Percentiles rank a stretch among this genome's conserved stretches.
Evolutionary conservation across 2,113 vertebrate species (phyloP).

Genomic region (Muscicapa adusta): DNA sequence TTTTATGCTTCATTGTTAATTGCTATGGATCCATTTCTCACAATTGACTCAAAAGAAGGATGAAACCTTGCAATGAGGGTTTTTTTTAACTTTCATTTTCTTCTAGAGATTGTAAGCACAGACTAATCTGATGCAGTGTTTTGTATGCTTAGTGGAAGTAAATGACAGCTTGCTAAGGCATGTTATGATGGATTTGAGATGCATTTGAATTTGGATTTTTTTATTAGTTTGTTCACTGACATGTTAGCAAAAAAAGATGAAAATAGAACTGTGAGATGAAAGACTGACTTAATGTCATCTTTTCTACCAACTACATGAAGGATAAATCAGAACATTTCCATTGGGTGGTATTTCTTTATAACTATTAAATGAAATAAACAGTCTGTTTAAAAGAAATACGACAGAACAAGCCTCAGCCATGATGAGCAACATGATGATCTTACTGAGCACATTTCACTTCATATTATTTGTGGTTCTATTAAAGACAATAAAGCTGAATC

Average conservation of each 20-base stretch:
- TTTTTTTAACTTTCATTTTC: background rate
- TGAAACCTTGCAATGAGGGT: background rate
- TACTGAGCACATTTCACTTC: background rate
- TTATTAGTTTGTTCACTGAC: background rate
- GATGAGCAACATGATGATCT: background rate
- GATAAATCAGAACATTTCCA: slow-evolving; percentile 8
- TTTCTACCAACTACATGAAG: background rate
- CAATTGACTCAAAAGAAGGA: background rate
- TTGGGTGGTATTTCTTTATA: background rate
- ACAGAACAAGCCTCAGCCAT: background rate
- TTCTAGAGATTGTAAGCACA: background rate
- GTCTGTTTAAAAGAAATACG: background rate
- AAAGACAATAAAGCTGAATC: background rate
- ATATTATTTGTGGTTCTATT: background rate
- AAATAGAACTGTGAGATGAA: background rate
- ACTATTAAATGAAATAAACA: slow-evolving; percentile 27
- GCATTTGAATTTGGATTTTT: background rate
- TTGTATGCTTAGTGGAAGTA: background rate
- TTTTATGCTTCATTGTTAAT: background rate
- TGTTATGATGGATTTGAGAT: background rate
- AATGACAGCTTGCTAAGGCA: background rate
- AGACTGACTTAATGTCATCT: background rate
- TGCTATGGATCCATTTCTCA: background rate
- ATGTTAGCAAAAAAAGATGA: background rate
- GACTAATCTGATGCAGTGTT: background rate